Base-by-base conservation (phyloP, 2,797 vertebrate genomes). In the Gambelia wislizenii region DNA sequence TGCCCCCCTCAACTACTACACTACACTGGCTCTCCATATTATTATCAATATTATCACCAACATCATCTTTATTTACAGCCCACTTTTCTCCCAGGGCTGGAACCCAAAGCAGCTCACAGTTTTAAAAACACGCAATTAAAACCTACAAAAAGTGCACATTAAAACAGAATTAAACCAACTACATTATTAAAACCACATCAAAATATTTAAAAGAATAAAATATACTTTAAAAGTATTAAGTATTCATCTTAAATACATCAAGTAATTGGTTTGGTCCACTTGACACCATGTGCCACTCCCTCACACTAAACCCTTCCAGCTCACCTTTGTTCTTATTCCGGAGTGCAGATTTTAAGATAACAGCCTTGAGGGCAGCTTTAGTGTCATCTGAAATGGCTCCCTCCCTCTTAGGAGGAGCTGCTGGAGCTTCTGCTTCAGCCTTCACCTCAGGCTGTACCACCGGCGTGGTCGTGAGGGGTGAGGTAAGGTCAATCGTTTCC, bases 341-440 rank as follows among this genome's bases (percentile, higher is more conserved):
- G 91, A 98, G 95, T 67, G 98, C 97, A 0, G 98, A 98, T 94
- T 99, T 99, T 27, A 98, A 95, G 91, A 99, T 95, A 33, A 98
- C 98, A 0, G 98, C 98, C 94, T 98, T 99, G 10, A 99, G 98
- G 4, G 99, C 98, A 0, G 98, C 98, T 95, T 99, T 99, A 61
- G 99, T 99, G 87, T 98, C 98, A 12, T 99, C 98, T 0, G 98
- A 99, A 95, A 99, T 99, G 20, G 98, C 98, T 0, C 98, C 98
- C 10, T 99, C 98, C 91, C 97, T 97, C 89, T 98, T 97, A 5
- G 97, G 95, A 0, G 94, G 97, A 5, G 96, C 95, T 1, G 94
- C 90, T 0, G 87, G 96, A 52, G 97, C 97, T 49, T 95, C 97
- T 3, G 94, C 89, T 91, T 96, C 97, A 0, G 90, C 92, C 93